phyloP scores from a whole-genome alignment of 2,797 vertebrate genomes.

The Leptodactylus fallax region DNA sequence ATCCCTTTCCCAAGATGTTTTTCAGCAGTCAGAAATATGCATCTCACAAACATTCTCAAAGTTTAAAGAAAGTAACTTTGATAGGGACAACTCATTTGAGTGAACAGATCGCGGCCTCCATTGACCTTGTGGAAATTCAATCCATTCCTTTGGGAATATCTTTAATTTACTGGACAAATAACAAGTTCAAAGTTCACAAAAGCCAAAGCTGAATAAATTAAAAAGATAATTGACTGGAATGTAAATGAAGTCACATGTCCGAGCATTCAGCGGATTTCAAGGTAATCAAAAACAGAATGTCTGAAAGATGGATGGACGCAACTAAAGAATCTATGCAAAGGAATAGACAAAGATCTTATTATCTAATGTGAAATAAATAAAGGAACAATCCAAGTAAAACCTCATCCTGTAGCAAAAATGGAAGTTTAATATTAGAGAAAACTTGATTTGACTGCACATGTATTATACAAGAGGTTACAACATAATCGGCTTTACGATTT shows the following conservation, averaged over 20 bases:
- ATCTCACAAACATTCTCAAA: slow-evolving; percentile 1
- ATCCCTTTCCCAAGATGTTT: no score
- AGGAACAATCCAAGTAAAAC: no score
- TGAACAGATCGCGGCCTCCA: slow-evolving; percentile 37
- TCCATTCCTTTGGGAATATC: slow-evolving; percentile 9
- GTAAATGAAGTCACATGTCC: background rate
- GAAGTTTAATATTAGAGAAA: no score
- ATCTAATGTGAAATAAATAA: background rate
- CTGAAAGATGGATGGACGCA: background rate
- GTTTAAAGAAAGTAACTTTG: slow-evolving; percentile 19
- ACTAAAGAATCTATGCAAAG: background rate
- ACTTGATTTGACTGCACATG: no score
- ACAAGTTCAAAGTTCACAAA: slow-evolving; percentile 29
- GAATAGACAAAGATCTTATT: background rate
- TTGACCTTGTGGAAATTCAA: slow-evolving; percentile 16
- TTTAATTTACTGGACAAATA: slow-evolving; percentile 45
- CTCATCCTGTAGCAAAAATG: no score
- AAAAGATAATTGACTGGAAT: slow-evolving; percentile 32
- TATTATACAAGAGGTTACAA: no score
- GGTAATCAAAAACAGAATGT: background rate
- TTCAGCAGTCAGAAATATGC: no score
- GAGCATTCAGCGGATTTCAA: background rate
- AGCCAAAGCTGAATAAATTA: slow-evolving; percentile 32
- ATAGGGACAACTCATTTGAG: background rate
- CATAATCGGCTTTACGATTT: no score